Evolutionary conservation across 2,797 vertebrate species (phyloP).

Genomic region (Pseudotriccus pelzelni): DNA sequence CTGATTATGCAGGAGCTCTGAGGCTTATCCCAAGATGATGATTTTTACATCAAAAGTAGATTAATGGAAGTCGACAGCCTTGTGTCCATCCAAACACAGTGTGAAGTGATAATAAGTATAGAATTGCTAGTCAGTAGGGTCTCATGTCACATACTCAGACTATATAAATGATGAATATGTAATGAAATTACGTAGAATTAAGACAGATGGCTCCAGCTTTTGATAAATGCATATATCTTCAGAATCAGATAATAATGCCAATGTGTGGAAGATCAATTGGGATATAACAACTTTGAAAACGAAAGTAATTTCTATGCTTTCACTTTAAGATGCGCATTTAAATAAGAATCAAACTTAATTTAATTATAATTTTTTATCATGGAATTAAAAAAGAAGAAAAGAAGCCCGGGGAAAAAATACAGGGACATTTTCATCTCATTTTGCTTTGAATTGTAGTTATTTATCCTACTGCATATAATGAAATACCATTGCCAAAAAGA

Average conservation of each 20-base stretch:
- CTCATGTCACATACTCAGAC: slow-evolving; percentile 68
- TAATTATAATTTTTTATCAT: slow-evolving; percentile 62
- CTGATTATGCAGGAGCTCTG: slow-evolving; percentile 25
- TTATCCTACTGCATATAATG: slow-evolving; percentile 32
- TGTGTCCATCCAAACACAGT: slow-evolving; percentile 54
- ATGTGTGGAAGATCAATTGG: slow-evolving; percentile 76
- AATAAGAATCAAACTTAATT: slow-evolving; percentile 68
- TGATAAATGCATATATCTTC: slow-evolving; percentile 78
- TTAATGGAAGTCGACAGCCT: slow-evolving; percentile 71
- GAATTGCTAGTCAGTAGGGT: slow-evolving; percentile 61
- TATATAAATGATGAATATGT: slow-evolving; percentile 76
- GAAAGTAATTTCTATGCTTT: slow-evolving; percentile 69
- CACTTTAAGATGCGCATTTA: slow-evolving; percentile 67
- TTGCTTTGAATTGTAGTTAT: slow-evolving; percentile 46
- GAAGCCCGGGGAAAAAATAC: not conserved
- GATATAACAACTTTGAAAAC: slow-evolving; percentile 74
- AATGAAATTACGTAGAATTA: slow-evolving; percentile 77
- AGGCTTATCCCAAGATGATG: slow-evolving; percentile 47
- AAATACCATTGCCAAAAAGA: slow-evolving; percentile 26
- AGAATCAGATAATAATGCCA: slow-evolving; percentile 76
- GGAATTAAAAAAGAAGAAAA: slow-evolving; percentile 54
- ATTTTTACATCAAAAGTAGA: slow-evolving; percentile 69
- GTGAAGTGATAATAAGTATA: slow-evolving; percentile 73
- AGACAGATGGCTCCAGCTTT: slow-evolving; percentile 77
- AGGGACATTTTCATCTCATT: slow-evolving; percentile 31